Evolutionary conservation across 2,113 vertebrate genomes (phyloP).

Genomic region (Malurus cyaneus): DNA sequence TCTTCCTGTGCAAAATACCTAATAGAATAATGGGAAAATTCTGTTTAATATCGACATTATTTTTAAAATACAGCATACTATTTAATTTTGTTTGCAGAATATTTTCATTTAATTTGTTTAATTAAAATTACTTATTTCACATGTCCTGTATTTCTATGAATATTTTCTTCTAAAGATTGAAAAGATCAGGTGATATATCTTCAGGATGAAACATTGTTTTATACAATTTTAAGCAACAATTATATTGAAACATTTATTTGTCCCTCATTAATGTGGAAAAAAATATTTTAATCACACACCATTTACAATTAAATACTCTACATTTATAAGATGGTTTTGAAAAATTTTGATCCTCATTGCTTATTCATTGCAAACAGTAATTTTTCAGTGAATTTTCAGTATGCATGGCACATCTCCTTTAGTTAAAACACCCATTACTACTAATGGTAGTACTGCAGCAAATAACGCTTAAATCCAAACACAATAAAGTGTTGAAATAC

Average conservation of each 20-base stretch:
- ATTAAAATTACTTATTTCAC: background rate
- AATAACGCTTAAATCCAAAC: background rate
- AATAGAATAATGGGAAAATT: background rate
- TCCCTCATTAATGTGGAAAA: background rate
- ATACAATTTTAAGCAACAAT: background rate
- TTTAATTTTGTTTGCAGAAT: background rate
- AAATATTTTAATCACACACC: background rate
- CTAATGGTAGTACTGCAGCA: background rate
- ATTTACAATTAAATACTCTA: background rate
- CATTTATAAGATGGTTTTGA: background rate
- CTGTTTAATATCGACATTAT: background rate
- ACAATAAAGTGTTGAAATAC: background rate
- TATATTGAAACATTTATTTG: background rate
- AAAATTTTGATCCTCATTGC: background rate
- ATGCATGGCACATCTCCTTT: background rate
- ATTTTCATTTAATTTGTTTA: background rate
- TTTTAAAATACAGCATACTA: background rate
- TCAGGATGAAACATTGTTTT: background rate
- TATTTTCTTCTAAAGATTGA: background rate
- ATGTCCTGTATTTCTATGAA: background rate
- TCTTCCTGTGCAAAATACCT: background rate
- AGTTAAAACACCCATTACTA: background rate
- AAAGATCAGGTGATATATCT: background rate
- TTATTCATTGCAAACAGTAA: background rate
- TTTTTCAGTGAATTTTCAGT: background rate